Percentiles rank a stretch among this genome's conserved stretches.
Conservation (phyloP, 1,140 invertebrate species). For the Tenebrio molitor region DNA sequence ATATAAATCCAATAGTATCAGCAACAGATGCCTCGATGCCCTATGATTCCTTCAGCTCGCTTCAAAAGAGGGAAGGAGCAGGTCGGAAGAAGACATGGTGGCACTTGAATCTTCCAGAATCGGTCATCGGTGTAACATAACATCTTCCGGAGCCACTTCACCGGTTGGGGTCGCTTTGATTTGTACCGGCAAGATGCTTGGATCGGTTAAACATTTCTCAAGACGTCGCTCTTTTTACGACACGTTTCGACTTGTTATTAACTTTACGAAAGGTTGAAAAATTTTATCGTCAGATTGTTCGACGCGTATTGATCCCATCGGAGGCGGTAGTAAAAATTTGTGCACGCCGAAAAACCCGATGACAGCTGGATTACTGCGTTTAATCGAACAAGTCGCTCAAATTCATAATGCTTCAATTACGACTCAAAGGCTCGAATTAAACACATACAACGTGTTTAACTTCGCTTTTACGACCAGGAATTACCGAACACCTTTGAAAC, state of each 20-base stretch:
- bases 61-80: not conserved
- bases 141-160: conserved; percentile 33
- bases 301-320: too few species aligned
- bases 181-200: not conserved
- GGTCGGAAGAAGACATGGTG: not conserved
- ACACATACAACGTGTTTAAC: not conserved
- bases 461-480: not conserved
- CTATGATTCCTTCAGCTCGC: not conserved
- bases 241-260: conserved; percentile 9
- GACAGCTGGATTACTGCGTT: conserved; percentile 10
- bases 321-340: not conserved
- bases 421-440: conserved; percentile 27
- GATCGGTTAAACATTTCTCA: conserved; percentile 20
- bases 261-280: conserved; percentile 2
- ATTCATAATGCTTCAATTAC: conserved; percentile 29
- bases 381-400: conserved; percentile 16
- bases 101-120: conserved; percentile 18
- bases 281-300: too few species aligned
- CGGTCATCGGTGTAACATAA: conserved; percentile 31
- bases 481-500: conserved; percentile 10
- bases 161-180: conserved; percentile 23
- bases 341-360: not conserved
- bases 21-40: conserved; percentile 10
- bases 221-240: conserved; percentile 23
- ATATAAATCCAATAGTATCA: not conserved